A percentile compares a stretch with the other conserved stretches of the same genome.
Conservation (phyloP, 2,113 vertebrate species). For the Ardeotis arabs region DNA sequence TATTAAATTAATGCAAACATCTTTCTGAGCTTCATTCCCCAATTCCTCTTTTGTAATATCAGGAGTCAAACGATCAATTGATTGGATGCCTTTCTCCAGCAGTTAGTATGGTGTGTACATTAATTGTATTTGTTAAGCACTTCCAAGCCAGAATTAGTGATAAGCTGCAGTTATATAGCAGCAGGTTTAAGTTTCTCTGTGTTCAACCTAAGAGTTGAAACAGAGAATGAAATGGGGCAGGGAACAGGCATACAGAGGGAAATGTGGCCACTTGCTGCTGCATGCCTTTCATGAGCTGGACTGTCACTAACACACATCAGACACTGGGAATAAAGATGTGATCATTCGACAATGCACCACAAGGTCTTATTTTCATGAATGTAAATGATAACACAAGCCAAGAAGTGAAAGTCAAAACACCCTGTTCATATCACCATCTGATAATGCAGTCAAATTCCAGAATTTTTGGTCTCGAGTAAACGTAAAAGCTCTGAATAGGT, state of each 20-base stretch:
- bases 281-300: background rate
- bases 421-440: background rate
- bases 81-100: background rate
- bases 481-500: background rate
- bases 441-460: background rate
- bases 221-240: background rate
- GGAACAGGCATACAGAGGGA: background rate
- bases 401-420: background rate
- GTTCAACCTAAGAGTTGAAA: background rate
- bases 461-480: background rate
- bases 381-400: background rate
- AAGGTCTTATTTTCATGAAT: background rate
- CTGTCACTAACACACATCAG: background rate
- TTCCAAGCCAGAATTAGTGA: background rate
- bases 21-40: background rate
- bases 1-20: slow-evolving; percentile 54
- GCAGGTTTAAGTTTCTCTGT: background rate
- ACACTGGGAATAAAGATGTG: background rate
- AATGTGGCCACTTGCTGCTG: background rate
- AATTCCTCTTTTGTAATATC: background rate
- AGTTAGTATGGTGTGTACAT: background rate
- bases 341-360: background rate
- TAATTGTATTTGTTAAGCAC: background rate
- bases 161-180: background rate
- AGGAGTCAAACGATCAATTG: background rate